These are phyloP conservation scores for Argopecten irradians DNA, from an alignment of 1,140 invertebrate genomes.

Conservation along the genomic window DNA sequence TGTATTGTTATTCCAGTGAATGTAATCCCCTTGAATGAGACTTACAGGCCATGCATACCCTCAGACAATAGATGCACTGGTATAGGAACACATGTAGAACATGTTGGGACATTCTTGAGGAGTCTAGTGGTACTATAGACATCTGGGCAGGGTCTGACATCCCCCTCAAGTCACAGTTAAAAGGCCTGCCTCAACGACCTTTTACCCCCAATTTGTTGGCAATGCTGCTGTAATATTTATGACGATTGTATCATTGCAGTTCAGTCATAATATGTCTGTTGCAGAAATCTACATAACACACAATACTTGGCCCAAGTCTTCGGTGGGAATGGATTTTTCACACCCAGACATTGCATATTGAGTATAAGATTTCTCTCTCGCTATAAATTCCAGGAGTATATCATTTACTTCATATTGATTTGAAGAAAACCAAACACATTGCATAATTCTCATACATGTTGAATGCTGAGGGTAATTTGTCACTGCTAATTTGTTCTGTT, in stretches of 20 bases:
- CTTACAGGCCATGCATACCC: neutral
- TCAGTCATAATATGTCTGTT: neutral
- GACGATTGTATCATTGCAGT: neutral
- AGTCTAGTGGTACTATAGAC: neutral
- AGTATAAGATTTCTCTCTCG: neutral
- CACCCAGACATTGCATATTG: neutral
- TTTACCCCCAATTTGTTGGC: slow-evolving; percentile 7
- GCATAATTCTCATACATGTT: no score
- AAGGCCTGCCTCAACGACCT: neutral
- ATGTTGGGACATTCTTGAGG: neutral
- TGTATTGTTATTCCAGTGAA: neutral
- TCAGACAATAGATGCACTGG: neutral
- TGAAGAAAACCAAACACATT: no score
- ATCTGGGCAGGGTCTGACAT: neutral
- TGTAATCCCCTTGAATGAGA: neutral
- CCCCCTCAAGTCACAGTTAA: neutral
- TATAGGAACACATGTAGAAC: neutral
- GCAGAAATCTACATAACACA: neutral
- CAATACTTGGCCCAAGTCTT: neutral
- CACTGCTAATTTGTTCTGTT: no score
- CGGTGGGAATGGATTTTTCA: neutral
- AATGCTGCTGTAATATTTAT: neutral
- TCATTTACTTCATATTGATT: no score
- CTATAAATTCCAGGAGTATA: neutral
- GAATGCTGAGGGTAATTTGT: no score